These are phyloP conservation scores for Gymnoscopelus microlampas DNA, from an alignment of 2,797 vertebrate species.

Conservation along the genomic window DNA sequence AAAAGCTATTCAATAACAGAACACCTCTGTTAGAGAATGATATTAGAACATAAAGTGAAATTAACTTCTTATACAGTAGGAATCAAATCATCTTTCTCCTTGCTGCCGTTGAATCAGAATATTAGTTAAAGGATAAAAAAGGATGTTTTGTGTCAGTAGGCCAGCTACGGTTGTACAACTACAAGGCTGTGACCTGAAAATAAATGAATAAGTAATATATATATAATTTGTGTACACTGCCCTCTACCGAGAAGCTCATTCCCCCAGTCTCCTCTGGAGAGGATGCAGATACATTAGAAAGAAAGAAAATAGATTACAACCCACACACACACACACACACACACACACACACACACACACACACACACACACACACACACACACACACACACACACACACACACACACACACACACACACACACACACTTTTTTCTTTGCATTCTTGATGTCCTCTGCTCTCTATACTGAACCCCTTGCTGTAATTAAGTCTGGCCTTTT, in stretches of 20 bases:
- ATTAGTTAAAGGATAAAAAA: too few relatives aligned
- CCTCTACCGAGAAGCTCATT: conserved; percentile 68
- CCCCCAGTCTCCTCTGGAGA: conserved; percentile 53
- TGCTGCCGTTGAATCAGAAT: too few relatives aligned
- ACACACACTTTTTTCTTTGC: conserved; percentile 8
- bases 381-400: neutral
- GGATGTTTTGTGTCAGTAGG: too few relatives aligned
- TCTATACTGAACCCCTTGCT: conserved; percentile 23
- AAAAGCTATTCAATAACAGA: too few relatives aligned
- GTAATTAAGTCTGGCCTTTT: conserved; percentile 72
- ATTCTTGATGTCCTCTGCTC: conserved; percentile 29
- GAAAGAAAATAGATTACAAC: conserved; percentile 35
- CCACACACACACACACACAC: conserved; percentile 17
- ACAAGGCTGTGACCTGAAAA: conserved; percentile 7
- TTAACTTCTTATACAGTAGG: too few relatives aligned
- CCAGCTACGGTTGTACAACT: conserved; percentile 14
- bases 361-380: conserved; percentile 35
- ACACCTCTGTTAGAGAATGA: too few relatives aligned
- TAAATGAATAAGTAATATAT: neutral
- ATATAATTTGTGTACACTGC: conserved; percentile 25
- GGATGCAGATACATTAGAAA: conserved; percentile 42
- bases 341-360: conserved; percentile 18
- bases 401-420: too few relatives aligned
- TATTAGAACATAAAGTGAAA: too few relatives aligned
- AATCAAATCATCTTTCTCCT: too few relatives aligned